Base-by-base conservation (phyloP, 1,140 invertebrate genomes). In the Globodera ellingtonae region DNA sequence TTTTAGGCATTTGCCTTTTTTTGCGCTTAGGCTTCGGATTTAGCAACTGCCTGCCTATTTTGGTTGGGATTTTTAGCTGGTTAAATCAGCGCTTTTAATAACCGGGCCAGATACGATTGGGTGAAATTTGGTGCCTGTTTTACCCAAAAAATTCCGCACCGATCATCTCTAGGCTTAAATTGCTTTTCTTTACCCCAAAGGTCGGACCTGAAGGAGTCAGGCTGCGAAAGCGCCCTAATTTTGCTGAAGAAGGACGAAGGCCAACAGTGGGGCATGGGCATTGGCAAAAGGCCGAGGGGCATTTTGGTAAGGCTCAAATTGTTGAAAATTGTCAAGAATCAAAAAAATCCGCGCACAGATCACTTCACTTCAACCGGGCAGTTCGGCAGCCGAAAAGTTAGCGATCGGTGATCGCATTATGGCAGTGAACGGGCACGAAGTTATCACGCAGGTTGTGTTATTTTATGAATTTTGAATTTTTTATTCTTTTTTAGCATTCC, bases 261-360 rank as follows among this genome's bases (percentile, higher is more conserved):
- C 59, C 82, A 86, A 15, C 87, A 89, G 79, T 83, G 88, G 65
- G 87, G 87, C 50, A 88, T 88, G 87, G 87, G 87, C 44, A 89
- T 88, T 56, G 87, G 87, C 15, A 89, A 89, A 81, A 79, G 87
- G 70, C 81, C 84, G 24, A 82, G 87, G 15, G 87, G 87, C 48
- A 88, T 88, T 76, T 80, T 88, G 15, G 75, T 77, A 47, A 0
- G 59, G 9, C 62, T 9, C 6, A 74, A 74, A 74, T 15, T 75
- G 35, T 13, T 75, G 3, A 50, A 47, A 73, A 74, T 24, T 6
- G 9, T 21, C 3, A 73, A 73, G 21, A 24, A 73, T 73, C 15
- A 9, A 73, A 73, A 73, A 73, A 73, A 24, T 73, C n/a, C 62
- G 6, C 62, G 21, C 67, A 21, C 13, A 77, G 72, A 84, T 88